Conservation (phyloP, 2,888 invertebrate species). For the Leistus spinibarbis region DNA sequence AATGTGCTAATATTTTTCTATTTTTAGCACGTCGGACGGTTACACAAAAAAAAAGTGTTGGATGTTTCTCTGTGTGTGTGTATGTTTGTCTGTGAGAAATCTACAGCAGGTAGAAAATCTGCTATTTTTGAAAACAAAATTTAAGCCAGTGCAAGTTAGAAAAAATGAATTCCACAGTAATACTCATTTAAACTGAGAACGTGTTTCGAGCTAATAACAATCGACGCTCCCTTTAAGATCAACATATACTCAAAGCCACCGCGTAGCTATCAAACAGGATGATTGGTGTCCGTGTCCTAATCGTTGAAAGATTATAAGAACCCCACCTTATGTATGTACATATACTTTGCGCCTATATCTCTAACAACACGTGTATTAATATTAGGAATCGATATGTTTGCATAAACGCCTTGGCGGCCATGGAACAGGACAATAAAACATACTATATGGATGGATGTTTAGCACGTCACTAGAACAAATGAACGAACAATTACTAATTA, state of each 20-base stretch:
- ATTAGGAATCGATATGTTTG: background rate
- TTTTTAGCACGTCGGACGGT: no score
- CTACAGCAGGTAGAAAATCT: no score
- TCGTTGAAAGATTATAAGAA: background rate
- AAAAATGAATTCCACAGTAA: no score
- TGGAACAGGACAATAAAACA: constrained; percentile 11
- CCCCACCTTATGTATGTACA: background rate
- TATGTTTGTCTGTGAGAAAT: no score
- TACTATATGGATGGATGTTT: background rate
- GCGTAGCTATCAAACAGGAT: background rate
- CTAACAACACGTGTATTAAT: background rate
- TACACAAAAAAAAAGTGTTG: no score
- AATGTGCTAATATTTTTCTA: no score
- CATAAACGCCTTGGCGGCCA: constrained; percentile 9
- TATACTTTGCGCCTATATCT: no score
- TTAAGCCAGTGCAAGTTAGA: no score
- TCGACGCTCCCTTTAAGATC: background rate
- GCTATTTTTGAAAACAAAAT: no score
- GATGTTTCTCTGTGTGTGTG: no score
- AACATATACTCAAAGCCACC: no score
- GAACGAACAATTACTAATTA: constrained; percentile 19
- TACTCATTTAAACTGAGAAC: no score
- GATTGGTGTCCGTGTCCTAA: background rate
- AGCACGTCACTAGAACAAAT: constrained; percentile 3
- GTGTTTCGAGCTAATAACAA: background rate